Evolutionary conservation across 2,888 invertebrate genomes (phyloP), one percentile per base, ranked within the genome.

Genomic region (Phaonia tiefii): DNA sequence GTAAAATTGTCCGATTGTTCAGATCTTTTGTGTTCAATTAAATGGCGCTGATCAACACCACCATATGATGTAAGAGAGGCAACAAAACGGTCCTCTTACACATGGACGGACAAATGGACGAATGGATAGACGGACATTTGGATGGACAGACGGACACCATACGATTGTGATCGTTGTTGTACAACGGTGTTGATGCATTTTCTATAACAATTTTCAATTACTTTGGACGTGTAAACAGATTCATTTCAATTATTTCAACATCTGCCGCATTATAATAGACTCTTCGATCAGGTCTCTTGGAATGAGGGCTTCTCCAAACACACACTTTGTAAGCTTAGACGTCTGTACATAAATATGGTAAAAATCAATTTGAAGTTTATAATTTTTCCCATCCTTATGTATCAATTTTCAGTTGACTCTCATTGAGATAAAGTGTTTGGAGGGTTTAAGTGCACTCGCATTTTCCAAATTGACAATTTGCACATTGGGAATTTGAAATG

Each of bases 191-290:
- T 44, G 54, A 74, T 67, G 44, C 42, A 15, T 56, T 58, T 49
- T 42, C n/a, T 54, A 49, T 49, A 75, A 20, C 84, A 83, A 76
- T 83, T 86, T 85, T 87, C 86, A 88, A 87, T 88, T 87, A 87
- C 86, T 86, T 86, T 84, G 49, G 83, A 88, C 83, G 87, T 88
- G 88, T 86, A 89, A 88, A 89, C 87, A 88, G 88, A 88, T 89
- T 88, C 85, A 87, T 89, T 87, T 87, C 86, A 86, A 86, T 88
- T 86, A 85, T 88, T 88, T 86, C 86, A 88, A 87, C 87, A 88
- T 88, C 84, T 86, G 86, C 83, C 15, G 67, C 65, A 80, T 82
- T 83, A 25, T 54, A 13, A 54, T 8, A 25, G 54, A 25, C 54
- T 54, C 54, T 25, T 25, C 13, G 31, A 31, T 54, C 7, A 44